These are phyloP conservation scores for Lerema accius DNA, from an alignment of 1,140 invertebrate genomes.

Conservation along the genomic window DNA sequence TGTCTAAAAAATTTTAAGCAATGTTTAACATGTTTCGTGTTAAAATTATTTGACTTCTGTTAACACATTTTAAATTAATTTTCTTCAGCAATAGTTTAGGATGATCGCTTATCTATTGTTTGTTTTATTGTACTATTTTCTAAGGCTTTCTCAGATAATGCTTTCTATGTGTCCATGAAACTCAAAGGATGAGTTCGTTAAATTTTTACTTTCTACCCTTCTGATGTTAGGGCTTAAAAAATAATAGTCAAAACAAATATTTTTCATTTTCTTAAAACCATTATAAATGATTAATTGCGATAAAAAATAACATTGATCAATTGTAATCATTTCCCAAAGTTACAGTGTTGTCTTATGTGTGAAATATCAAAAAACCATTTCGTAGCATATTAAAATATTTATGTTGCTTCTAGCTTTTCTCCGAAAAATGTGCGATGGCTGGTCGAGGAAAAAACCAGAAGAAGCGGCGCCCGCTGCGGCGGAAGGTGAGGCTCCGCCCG, in stretches of 20 bases:
- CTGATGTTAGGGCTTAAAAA: not conserved
- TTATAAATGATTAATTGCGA: too few relatives aligned
- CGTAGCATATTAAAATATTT: too few relatives aligned
- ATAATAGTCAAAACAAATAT: too few relatives aligned
- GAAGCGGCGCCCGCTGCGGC: conserved; percentile 49
- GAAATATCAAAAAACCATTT: too few relatives aligned
- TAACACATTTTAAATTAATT: conserved; percentile 12
- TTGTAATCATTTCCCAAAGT: too few relatives aligned
- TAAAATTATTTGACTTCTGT: conserved; percentile 16
- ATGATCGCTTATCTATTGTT: not conserved
- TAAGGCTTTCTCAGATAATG: not conserved
- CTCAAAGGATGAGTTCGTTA: not conserved
- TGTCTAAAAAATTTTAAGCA: conserved; percentile 7
- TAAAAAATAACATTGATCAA: too few relatives aligned
- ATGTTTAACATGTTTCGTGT: conserved; percentile 15
- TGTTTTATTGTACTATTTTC: not conserved
- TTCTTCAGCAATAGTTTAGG: not conserved
- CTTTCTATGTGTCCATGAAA: not conserved
- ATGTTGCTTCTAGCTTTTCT: conserved; percentile 85
- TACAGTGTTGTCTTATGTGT: too few relatives aligned
- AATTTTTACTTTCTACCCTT: too few relatives aligned
- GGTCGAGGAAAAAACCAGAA: conserved; percentile 55
- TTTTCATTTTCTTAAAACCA: too few relatives aligned
- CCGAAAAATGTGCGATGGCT: conserved; percentile 87
- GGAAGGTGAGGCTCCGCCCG: conserved; percentile 68